These are phyloP conservation scores for Megaceryle maxima DNA, from an alignment of 2,113 vertebrate genomes.

Conservation along the genomic window DNA sequence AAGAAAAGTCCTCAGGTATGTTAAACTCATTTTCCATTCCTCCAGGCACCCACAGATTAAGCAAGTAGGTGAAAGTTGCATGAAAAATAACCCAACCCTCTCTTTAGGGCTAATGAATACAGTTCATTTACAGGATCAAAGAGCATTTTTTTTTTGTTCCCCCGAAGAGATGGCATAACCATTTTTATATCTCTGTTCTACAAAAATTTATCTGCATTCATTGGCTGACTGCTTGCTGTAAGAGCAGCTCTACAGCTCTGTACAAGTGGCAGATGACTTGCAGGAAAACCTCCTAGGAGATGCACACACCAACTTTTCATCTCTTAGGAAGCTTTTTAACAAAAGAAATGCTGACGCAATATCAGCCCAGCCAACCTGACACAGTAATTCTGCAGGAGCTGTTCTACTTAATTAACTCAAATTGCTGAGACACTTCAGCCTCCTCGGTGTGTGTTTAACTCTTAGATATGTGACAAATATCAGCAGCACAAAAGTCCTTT, in stretches of 20 bases:
- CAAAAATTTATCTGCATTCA: neutral
- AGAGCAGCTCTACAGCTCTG: neutral
- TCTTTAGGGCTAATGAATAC: neutral
- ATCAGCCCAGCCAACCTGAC: neutral
- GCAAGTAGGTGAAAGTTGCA: conserved; percentile 24
- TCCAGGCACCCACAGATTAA: neutral
- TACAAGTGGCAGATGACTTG: neutral
- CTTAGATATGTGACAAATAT: neutral
- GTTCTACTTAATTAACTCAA: neutral
- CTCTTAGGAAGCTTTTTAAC: neutral
- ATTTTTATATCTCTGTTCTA: neutral
- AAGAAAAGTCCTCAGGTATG: conserved; percentile 20
- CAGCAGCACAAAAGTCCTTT: neutral
- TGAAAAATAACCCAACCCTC: neutral
- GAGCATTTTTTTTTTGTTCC: neutral
- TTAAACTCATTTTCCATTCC: conserved; percentile 2
- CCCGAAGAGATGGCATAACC: neutral
- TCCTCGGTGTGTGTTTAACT: neutral
- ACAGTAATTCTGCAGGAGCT: neutral
- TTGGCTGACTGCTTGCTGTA: neutral
- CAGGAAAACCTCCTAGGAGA: neutral
- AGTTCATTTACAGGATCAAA: neutral
- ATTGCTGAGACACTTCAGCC: neutral
- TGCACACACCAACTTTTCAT: neutral
- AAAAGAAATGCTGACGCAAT: neutral